These are phyloP conservation scores for Sprattus sprattus DNA, from an alignment of 2,113 vertebrate species.

Conservation along the genomic window DNA sequence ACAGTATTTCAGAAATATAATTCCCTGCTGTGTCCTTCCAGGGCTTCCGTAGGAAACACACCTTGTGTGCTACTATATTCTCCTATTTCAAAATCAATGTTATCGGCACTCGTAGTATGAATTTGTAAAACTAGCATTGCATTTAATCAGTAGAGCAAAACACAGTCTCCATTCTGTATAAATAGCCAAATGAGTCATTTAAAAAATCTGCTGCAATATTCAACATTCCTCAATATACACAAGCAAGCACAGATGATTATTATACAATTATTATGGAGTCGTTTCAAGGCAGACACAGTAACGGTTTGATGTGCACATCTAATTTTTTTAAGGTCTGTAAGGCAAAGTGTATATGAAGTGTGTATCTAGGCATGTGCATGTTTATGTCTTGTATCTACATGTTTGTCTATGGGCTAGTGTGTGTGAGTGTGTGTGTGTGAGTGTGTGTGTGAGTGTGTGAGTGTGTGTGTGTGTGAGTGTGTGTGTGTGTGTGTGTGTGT, in stretches of 20 bases:
- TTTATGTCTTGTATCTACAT: background rate
- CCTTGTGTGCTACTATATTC: background rate
- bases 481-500: conserved; percentile 7
- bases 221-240: conserved; percentile 4
- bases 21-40: background rate
- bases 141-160: background rate
- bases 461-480: background rate
- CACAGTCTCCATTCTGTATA: background rate
- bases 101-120: background rate
- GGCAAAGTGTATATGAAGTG: conserved; percentile 35
- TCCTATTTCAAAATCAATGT: background rate
- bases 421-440: background rate
- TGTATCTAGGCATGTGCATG: conserved; percentile 40
- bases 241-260: background rate
- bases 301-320: background rate
- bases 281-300: conserved; percentile 1
- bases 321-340: conserved; percentile 22
- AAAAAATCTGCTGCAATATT: background rate
- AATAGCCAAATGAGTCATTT: background rate
- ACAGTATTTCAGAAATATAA: background rate
- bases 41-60: background rate
- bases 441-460: too few species aligned
- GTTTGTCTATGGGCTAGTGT: background rate
- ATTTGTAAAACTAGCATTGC: background rate
- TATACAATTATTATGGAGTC: background rate